A percentile compares a stretch with the other conserved stretches of the same genome.
Conservation (phyloP, 2,797 vertebrate genomes). For the Hafferia zeledoni region DNA sequence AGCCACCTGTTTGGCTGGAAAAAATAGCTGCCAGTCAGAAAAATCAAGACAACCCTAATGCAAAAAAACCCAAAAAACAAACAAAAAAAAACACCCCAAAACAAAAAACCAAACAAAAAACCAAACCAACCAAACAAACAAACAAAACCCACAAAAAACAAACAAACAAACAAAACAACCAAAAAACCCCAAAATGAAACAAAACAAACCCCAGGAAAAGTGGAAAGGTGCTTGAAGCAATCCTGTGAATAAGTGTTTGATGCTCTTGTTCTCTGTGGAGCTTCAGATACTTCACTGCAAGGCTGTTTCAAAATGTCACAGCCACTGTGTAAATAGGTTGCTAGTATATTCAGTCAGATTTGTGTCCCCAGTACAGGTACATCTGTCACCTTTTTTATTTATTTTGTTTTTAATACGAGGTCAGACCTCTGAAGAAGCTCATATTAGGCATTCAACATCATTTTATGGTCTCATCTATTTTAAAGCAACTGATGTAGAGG, state of each 20-base stretch:
- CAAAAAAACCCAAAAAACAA: neutral
- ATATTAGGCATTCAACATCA: neutral
- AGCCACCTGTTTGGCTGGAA: neutral
- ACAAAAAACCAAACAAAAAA: no score
- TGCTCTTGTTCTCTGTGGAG: neutral
- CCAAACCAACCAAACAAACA: neutral
- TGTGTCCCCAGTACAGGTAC: neutral
- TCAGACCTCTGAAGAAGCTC: neutral
- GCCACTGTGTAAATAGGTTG: neutral
- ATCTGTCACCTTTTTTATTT: neutral
- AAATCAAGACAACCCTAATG: rapidly evolving
- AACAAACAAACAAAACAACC: no score
- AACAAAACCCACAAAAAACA: neutral
- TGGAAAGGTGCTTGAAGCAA: neutral
- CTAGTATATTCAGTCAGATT: neutral
- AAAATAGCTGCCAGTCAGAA: neutral
- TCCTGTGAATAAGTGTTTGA: neutral
- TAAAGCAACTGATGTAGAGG: neutral
- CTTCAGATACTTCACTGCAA: neutral
- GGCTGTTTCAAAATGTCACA: neutral
- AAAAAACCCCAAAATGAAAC: neutral
- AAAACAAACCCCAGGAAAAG: neutral
- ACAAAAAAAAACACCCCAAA: no score
- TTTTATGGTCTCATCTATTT: neutral
- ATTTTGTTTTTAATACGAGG: neutral